Evolutionary conservation across 2,797 vertebrate genomes (phyloP).

Genomic region (Crenuchus spilurus): DNA sequence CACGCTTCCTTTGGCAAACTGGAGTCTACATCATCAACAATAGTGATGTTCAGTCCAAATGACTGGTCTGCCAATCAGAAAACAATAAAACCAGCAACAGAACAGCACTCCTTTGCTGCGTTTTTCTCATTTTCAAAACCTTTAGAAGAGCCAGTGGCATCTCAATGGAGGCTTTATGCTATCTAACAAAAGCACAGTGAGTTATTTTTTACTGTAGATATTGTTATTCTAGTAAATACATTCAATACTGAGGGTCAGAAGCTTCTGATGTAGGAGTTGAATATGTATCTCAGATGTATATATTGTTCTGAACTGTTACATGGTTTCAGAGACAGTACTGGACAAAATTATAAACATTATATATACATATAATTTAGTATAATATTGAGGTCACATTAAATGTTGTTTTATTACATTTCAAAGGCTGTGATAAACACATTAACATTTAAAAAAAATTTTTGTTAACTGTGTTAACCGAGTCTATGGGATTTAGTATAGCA

Average conservation of each 20-base stretch:
- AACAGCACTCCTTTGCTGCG: neutral
- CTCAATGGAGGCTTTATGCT: neutral
- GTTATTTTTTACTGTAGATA: neutral
- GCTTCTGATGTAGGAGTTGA: conserved; percentile 2
- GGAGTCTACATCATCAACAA: conserved; percentile 1
- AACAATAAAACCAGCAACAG: conserved; percentile 13
- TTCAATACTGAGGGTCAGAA: neutral
- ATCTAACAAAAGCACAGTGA: neutral
- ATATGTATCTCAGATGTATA: too few species aligned
- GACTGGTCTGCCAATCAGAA: conserved; percentile 18
- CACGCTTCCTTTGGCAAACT: neutral
- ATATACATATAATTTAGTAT: too few species aligned
- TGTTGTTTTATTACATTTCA: too few species aligned
- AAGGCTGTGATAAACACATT: too few species aligned
- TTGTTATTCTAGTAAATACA: neutral
- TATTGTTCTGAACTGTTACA: too few species aligned
- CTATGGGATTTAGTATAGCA: too few species aligned
- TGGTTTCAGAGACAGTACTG: too few species aligned
- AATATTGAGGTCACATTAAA: too few species aligned
- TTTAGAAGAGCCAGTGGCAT: neutral
- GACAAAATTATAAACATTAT: too few species aligned
- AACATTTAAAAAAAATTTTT: too few species aligned
- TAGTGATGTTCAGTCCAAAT: neutral
- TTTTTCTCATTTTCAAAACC: neutral
- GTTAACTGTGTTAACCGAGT: too few species aligned